Evolutionary conservation across 2,888 invertebrate species (phyloP).

Genomic region (Meteorus colon): DNA sequence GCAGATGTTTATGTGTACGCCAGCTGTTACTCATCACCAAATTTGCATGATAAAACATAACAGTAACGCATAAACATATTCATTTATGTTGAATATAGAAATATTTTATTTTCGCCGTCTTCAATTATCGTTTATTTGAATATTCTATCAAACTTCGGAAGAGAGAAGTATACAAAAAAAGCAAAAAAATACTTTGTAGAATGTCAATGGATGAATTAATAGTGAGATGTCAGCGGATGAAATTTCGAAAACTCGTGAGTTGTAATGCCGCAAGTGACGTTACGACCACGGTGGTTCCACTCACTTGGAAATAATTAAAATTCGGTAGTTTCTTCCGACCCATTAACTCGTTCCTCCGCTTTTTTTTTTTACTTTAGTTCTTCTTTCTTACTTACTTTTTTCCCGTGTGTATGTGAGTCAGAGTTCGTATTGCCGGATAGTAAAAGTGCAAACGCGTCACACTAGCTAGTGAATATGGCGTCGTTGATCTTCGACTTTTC

Average conservation of each 20-base stretch:
- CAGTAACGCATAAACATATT: constrained; percentile 9
- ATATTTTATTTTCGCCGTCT: not conserved
- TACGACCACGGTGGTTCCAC: constrained; percentile 34
- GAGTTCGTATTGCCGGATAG: constrained; percentile 27
- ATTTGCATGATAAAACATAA: constrained; percentile 29
- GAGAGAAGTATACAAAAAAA: not conserved
- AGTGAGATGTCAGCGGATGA: not conserved
- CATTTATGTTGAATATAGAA: not conserved
- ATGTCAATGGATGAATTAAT: not conserved
- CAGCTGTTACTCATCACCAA: constrained; percentile 34
- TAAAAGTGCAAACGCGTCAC: constrained; percentile 21
- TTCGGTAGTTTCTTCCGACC: constrained; percentile 51
- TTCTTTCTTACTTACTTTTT: not conserved
- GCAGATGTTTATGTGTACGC: constrained; percentile 27
- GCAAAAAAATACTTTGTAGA: not conserved
- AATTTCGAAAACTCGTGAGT: constrained; percentile 28
- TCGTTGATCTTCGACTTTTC: constrained; percentile 48
- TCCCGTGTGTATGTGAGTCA: not conserved
- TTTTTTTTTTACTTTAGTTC: not conserved
- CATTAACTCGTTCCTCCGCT: constrained; percentile 45
- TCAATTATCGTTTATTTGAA: not conserved
- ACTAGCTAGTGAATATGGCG: constrained; percentile 28
- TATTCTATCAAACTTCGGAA: not conserved
- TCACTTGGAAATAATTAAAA: constrained; percentile 53
- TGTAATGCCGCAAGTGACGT: constrained; percentile 19